These are phyloP conservation scores for Oppia nitens DNA, from an alignment of 1,140 invertebrate species.

Conservation along the genomic window DNA sequence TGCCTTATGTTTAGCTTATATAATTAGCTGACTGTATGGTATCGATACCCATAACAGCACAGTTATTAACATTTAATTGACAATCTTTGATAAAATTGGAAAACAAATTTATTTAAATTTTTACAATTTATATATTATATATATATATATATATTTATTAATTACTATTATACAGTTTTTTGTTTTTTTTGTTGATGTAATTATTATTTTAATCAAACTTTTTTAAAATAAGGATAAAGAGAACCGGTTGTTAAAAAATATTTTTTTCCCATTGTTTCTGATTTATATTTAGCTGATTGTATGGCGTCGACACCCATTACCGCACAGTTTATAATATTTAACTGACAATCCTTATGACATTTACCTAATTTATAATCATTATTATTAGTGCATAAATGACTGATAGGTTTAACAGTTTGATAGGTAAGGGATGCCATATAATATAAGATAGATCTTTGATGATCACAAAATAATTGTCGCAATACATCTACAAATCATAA, in stretches of 20 bases:
- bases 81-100: too few relatives aligned
- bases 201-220: too few relatives aligned
- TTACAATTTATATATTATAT: too few relatives aligned
- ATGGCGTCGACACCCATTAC: slow-evolving; percentile 17
- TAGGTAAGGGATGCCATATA: slow-evolving; percentile 51
- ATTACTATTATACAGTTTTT: too few relatives aligned
- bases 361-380: slow-evolving; percentile 20
- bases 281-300: slow-evolving; percentile 5
- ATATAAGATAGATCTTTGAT: slow-evolving; percentile 67
- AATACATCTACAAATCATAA: slow-evolving; percentile 54
- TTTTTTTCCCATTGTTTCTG: slow-evolving; percentile 3
- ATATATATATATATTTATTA: too few relatives aligned
- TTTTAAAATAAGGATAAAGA: slow-evolving; percentile 7
- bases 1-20: too few relatives aligned
- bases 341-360: slow-evolving; percentile 22
- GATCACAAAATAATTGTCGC: slow-evolving; percentile 61
- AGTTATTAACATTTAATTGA: too few relatives aligned
- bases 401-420: slow-evolving; percentile 7
- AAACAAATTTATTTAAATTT: too few relatives aligned
- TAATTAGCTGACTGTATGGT: too few relatives aligned
- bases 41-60: too few relatives aligned
- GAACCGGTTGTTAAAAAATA: slow-evolving; percentile 2
- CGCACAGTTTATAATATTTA: slow-evolving; percentile 18
- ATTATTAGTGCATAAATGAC: slow-evolving; percentile 20
- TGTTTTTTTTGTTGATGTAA: too few relatives aligned